phyloP scores from a whole-genome alignment of 2,888 invertebrate genomes.

The Brachycybe producta region DNA sequence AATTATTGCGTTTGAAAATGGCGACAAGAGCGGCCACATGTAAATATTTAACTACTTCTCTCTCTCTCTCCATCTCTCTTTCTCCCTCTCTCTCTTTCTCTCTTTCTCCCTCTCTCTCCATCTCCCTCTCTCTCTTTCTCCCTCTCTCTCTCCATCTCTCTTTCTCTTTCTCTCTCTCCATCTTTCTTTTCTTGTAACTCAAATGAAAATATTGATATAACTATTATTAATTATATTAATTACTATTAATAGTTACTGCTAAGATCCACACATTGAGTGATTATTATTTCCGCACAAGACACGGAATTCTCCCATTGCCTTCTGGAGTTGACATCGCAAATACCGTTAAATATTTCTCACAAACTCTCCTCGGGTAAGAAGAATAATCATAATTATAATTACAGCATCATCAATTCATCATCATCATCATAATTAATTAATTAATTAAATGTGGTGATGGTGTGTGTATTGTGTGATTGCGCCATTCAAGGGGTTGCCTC shows the following conservation, averaged over 20 bases:
- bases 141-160: no score
- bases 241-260: conserved; percentile 64
- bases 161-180: no score
- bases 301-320: conserved; percentile 81
- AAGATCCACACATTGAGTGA: conserved; percentile 96
- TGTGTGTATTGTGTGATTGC: neutral
- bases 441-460: neutral
- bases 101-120: no score
- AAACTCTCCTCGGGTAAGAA: conserved; percentile 80
- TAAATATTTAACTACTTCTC: conserved; percentile 54
- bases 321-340: conserved; percentile 93
- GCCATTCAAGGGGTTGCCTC: neutral
- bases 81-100: no score
- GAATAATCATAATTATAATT: no score
- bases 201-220: neutral
- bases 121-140: no score
- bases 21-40: conserved; percentile 87
- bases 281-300: conserved; percentile 80
- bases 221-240: conserved; percentile 1
- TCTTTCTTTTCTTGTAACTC: conserved; percentile 3
- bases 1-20: no score
- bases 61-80: no score
- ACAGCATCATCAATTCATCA: no score
- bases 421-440: no score
- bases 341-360: conserved; percentile 95